Percentiles rank a stretch among this genome's conserved stretches.
These are phyloP conservation scores for Tetramorium alpestre DNA, from an alignment of 1,140 invertebrate genomes.

Conservation along the genomic window DNA sequence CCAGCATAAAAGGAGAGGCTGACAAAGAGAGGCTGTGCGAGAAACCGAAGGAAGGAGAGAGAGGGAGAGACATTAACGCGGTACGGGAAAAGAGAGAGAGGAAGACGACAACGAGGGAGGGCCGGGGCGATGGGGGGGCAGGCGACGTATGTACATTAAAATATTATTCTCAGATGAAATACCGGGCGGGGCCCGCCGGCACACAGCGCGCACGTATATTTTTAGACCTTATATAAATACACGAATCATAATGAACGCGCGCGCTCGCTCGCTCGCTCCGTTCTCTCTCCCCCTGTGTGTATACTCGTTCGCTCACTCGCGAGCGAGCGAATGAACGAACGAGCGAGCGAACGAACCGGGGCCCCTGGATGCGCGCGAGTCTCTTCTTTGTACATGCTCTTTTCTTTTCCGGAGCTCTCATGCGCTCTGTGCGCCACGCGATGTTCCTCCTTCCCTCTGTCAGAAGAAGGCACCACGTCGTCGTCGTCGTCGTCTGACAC, in stretches of 20 bases:
- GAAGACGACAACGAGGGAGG: constrained; percentile 53
- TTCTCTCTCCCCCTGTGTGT: constrained; percentile 63
- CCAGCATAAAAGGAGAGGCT: constrained; percentile 54
- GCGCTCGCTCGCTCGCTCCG: constrained; percentile 62
- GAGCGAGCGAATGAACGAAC: not conserved
- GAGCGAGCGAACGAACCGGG: constrained; percentile 22
- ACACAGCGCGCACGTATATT: constrained; percentile 83
- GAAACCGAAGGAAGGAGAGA: constrained; percentile 44
- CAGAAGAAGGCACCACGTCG: not conserved
- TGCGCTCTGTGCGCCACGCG: constrained; percentile 33
- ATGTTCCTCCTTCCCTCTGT: constrained; percentile 20
- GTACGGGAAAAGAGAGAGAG: constrained; percentile 32
- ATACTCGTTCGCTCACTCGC: constrained; percentile 42
- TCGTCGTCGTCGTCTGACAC: constrained; percentile 32
- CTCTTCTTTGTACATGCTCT: constrained; percentile 67
- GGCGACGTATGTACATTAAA: constrained; percentile 83
- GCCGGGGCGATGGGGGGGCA: constrained; percentile 39
- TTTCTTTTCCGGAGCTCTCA: constrained; percentile 58
- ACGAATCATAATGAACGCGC: constrained; percentile 86
- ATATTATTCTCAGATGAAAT: constrained; percentile 86
- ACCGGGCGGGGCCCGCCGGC: constrained; percentile 84
- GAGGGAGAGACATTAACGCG: constrained; percentile 52
- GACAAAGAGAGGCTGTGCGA: constrained; percentile 51
- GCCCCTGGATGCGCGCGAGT: constrained; percentile 69
- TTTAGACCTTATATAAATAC: constrained; percentile 86